Evolutionary conservation across 2,888 invertebrate species (phyloP), one percentile per base, ranked within the genome.

Genomic region (Drosophila colorata): DNA sequence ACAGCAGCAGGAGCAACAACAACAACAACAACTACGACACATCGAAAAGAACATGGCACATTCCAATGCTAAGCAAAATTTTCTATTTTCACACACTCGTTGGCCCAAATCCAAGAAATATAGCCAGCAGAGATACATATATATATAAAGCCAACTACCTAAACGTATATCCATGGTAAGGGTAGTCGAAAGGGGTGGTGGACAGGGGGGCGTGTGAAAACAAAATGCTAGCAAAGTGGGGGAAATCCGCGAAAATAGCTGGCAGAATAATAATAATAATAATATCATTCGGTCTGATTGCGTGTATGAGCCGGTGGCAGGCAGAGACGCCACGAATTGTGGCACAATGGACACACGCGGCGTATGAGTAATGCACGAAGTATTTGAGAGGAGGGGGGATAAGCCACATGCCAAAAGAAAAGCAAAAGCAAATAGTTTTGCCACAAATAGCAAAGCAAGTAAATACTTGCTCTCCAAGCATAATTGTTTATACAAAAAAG

Each of bases 81-180:
- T 89, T 89, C 89, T 89, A 88, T 85, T 85, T 83, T 88, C 88
- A 86, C 85, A 88, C 88, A 89, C 86, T 78, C 60, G 80, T 85
- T 85, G 85, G 89, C 85, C 77, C 83, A 88, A 82, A 86, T 89
- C 85, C 88, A 85, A 85, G 87, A 89, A 74, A 72, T 87, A 83
- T 87, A 78, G 81, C 74, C 68, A 66, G 69, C 55, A 73, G 47
- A 53, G 43, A 53, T 53, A 53, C 43, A n/a, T 28, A 33, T 44
- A 25, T 13, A 13, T 18, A 55, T 52, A 73, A 63, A 74, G 40
- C 58, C 43, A 58, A 60, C 78, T 67, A 86, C 69, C 72, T 87
- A 67, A 13, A 33, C 1, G 13, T 74, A 60, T 55, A 71, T 53
- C 47, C 49, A 55, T 55, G 44, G 33, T 13, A 13, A 13, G 33